phyloP scores from a whole-genome alignment of 2,797 vertebrate species.

The Amblyraja radiata region DNA sequence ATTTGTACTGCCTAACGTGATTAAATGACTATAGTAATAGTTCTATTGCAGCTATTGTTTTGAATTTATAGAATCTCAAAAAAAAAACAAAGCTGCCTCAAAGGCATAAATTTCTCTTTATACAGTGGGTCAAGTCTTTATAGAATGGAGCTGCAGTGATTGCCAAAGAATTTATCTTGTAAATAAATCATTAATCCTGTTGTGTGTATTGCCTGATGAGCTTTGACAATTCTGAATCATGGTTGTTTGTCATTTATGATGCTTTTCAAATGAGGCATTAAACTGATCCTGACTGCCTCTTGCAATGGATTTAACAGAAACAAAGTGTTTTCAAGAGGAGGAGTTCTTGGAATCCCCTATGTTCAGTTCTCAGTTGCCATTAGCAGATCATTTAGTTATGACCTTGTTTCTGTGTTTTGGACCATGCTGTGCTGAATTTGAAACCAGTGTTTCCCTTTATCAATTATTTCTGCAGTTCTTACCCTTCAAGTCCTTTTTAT shows the following conservation, averaged over 20 bases:
- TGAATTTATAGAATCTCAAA: not conserved
- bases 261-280: not conserved
- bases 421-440: too few relatives aligned
- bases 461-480: too few relatives aligned
- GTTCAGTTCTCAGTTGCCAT: not conserved
- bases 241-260: not conserved
- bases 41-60: not conserved
- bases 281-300: not conserved
- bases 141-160: not conserved
- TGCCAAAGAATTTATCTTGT: not conserved
- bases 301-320: not conserved
- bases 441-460: too few relatives aligned
- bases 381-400: not conserved
- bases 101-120: conserved; percentile 6
- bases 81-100: not conserved
- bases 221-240: not conserved
- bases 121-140: not conserved
- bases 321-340: not conserved
- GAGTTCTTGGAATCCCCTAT: not conserved
- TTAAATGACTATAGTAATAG: not conserved
- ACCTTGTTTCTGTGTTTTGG: not conserved
- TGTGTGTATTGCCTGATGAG: not conserved
- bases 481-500: too few relatives aligned
- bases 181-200: not conserved
- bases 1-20: not conserved